These are phyloP conservation scores for Drepanosiphum platanoidis DNA, from an alignment of 2,888 invertebrate species.

Conservation along the genomic window DNA sequence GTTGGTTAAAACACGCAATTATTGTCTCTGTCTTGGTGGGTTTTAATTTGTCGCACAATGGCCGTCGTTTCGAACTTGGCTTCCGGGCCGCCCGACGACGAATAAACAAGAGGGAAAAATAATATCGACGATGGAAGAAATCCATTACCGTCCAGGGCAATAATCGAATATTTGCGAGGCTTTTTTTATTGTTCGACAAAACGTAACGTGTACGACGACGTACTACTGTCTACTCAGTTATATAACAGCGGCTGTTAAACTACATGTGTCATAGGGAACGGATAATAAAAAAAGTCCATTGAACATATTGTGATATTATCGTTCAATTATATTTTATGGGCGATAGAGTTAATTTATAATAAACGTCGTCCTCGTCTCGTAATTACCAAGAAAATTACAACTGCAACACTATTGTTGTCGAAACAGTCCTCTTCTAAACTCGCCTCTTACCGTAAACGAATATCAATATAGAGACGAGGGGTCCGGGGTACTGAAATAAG, in stretches of 20 bases:
- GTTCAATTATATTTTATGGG: neutral
- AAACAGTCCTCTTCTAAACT: neutral
- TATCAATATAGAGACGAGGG: neutral
- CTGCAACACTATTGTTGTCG: neutral
- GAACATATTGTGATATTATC: neutral
- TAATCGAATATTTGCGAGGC: neutral
- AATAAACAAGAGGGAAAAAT: neutral
- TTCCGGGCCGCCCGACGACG: neutral
- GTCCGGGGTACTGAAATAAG: neutral
- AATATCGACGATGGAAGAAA: too few species aligned
- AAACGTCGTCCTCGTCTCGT: neutral
- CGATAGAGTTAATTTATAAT: neutral
- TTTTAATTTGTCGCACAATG: neutral
- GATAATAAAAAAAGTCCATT: neutral
- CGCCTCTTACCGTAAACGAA: neutral
- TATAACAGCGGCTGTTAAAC: neutral
- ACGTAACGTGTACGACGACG: too few species aligned
- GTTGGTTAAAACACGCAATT: neutral
- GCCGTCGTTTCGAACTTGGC: neutral
- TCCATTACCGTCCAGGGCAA: neutral
- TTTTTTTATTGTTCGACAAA: constrained; percentile 6
- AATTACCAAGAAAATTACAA: neutral
- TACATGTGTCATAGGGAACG: neutral
- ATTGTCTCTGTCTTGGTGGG: neutral
- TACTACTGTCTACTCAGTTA: too few species aligned